These are phyloP conservation scores for Crypturellus tataupa DNA, from an alignment of 2,797 vertebrate genomes.

Conservation along the genomic window DNA sequence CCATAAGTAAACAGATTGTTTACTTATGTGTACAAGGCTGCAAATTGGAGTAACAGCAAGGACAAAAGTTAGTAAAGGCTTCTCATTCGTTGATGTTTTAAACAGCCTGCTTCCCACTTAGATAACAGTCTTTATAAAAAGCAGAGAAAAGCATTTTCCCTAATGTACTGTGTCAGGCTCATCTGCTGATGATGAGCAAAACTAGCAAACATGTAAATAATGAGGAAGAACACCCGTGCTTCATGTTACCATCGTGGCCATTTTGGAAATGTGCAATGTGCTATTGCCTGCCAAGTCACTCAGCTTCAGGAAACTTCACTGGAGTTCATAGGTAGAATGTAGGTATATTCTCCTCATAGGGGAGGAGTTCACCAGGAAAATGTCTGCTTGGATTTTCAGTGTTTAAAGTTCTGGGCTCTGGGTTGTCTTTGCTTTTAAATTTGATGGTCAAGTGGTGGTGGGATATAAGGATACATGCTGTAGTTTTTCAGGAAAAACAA, in stretches of 20 bases:
- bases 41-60: neutral
- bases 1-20: neutral
- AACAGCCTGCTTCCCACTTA: neutral
- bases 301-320: neutral
- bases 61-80: neutral
- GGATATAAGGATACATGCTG: neutral
- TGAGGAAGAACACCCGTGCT: neutral
- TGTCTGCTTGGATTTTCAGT: neutral
- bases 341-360: no score
- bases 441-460: neutral
- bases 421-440: neutral
- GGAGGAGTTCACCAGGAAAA: neutral
- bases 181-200: neutral
- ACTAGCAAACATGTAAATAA: neutral
- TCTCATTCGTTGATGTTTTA: neutral
- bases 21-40: neutral
- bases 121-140: neutral
- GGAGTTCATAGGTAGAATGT: neutral
- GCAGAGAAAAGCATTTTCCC: neutral
- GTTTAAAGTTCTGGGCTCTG: neutral
- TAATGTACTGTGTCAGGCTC: neutral
- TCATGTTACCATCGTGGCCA: neutral
- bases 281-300: neutral
- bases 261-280: neutral
- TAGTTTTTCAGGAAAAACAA: neutral